Evolutionary conservation across 1,140 invertebrate genomes (phyloP), one percentile per base, ranked within the genome.

Genomic region (Vanessa tameamea): DNA sequence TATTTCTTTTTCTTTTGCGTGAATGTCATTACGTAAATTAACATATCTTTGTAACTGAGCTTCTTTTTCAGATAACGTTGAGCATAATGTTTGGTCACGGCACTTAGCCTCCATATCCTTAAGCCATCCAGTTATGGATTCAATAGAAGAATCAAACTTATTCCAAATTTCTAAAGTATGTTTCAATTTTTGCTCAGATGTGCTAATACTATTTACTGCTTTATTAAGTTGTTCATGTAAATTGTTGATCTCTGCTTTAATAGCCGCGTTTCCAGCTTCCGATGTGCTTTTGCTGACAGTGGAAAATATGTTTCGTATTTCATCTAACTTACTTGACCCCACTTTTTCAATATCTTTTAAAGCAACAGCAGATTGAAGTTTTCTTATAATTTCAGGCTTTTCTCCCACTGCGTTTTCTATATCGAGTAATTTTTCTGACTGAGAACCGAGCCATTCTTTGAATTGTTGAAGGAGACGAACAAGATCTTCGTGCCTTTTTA

Each of bases 41-140:
- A 95, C 95, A 73, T 97, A 96, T 48, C 93, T 94, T 71, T 95
- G 94, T n/a, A 98, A 90, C 79, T 97, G 95, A 11, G 92, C 89
- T 84, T 96, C 94, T 90, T 99, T 99, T 78, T 98, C 97, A 65
- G 95, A 88, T 23, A 98, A 92, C 13, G 95, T 96, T 9, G 96
- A 95, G 82, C 97, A 96, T 1, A 98, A 92, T 68, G 96, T 95
- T 89, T 98, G 97, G 78, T 98, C 97, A 72, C 97, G 95, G 82
- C 99, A 97, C 31, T 95, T 94, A 37, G 95, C 94, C 93, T 99
- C 98, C 82, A 96, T 96, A 48, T 95, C 92, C 81, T 96, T 95
- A 69, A 98, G 96, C 98, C 98, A 99, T 77, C 96, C 95, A 7
- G 95, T 96, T 47, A 97, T 95, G 13, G 94, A 92, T 77, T 98